A percentile compares a stretch with the other conserved stretches of the same genome.
phyloP scores from a whole-genome alignment of 2,113 vertebrate species.

The Coryphaenoides rupestris region DNA sequence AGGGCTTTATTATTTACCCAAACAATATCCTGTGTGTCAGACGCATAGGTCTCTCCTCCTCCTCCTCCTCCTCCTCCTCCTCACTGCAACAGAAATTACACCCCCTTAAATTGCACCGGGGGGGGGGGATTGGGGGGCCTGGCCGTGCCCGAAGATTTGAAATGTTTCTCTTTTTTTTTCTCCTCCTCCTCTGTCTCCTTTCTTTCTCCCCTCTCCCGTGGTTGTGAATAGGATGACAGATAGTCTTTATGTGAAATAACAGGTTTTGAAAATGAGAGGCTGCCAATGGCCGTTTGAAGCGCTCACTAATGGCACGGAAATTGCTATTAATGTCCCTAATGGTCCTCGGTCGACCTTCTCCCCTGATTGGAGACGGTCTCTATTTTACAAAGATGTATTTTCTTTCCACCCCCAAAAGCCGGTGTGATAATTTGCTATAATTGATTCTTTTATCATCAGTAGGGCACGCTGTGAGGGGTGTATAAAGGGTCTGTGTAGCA shows the following conservation, averaged over 20 bases:
- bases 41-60: constrained; percentile 66
- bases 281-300: constrained; percentile 81
- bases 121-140: constrained; percentile 91
- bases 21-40: constrained; percentile 26
- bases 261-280: constrained; percentile 97
- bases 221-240: constrained; percentile 89
- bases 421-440: constrained; percentile 83
- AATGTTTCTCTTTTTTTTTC: constrained; percentile 74
- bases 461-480: constrained; percentile 54
- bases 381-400: constrained; percentile 75
- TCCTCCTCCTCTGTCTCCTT: constrained; percentile 14
- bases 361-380: constrained; percentile 78
- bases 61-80: constrained; percentile 70
- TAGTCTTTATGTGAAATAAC: constrained; percentile 94
- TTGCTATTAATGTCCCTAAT: constrained; percentile 94
- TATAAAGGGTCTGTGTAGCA: constrained; percentile 47
- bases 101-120: constrained; percentile 92
- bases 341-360: constrained; percentile 92
- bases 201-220: constrained; percentile 23
- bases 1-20: constrained; percentile 25
- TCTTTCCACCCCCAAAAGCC: constrained; percentile 73
- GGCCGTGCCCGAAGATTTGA: constrained; percentile 83
- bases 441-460: constrained; percentile 82
- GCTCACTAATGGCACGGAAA: constrained; percentile 90
- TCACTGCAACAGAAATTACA: constrained; percentile 88